Base-by-base conservation (phyloP, 2,113 vertebrate genomes). In the Brachyhypopomus occidentalis region DNA sequence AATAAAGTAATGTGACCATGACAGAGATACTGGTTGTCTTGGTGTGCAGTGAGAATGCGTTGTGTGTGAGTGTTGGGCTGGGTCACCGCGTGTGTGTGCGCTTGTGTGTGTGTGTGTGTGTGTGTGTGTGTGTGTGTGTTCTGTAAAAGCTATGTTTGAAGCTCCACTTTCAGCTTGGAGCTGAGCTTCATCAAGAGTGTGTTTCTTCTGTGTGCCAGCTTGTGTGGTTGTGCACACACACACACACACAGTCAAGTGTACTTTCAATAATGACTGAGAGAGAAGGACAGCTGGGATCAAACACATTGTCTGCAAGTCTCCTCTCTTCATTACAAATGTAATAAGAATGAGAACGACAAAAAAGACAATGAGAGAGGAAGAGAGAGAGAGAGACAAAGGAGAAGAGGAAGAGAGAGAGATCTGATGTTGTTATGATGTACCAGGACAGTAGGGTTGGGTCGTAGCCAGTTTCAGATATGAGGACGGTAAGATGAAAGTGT, bases 321-420 rank as follows among this genome's bases (percentile, higher is more conserved):
- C 78, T 81, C 60, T 75, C 67, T 80, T 84, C 79, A 77, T 84
- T 80, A 72, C 34, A 80, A 38, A 52, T n/a, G 6, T 80, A 81
- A 84, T 84, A 74, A 79, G 69, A 72, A n/a, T 60, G 67, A 60
- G 67, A 72, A 41, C 1, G 41, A 41, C 41, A 41, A 9, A 23
- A 79, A 58, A 79, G 45, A 27, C 67, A 77, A 4, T 1, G 41
- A 71, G 66, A 55, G 87, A 83, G 12, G 12, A 14, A 19, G 85
- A 85, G 84, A 3, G 17, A 85, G 83, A 86, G 84, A 87, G 84
- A 85, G 12, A 78, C 41, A 69, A 85, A 82, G 9, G 6, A 7
- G 5, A 84, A 86, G 82, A 2, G 17, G 85, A 85, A 85, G 87
- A 88, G 30, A 30, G 30, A 30, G 30, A 30, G 30, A 30, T n/a